Evolutionary conservation across 2,113 vertebrate genomes (phyloP), one percentile per base, ranked within the genome.

Genomic region (Labrus mixtus): DNA sequence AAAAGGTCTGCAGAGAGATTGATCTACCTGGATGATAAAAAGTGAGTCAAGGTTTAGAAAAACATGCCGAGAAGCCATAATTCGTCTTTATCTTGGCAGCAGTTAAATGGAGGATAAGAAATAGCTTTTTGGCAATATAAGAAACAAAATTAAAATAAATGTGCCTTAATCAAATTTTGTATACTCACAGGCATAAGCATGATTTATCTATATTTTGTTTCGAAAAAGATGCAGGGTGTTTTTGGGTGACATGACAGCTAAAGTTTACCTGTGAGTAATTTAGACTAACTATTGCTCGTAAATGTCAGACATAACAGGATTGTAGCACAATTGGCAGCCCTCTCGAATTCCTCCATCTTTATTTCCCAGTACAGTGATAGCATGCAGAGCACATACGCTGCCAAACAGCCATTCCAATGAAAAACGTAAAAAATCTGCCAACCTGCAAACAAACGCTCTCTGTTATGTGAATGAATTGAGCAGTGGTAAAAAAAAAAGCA

Each of bases 121-220:
- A 36, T n/a, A 37, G 66, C 56, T 62, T 60, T 65, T 73, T 69
- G 55, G 71, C 66, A 73, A 78, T 70, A 67, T 48, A 61, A 41
- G 41, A 68, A 75, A 62, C 12, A 33, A 23, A 54, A 29, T 76
- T 60, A 22, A 46, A 73, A 81, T 83, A 50, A 86, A 25, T 83
- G 55, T 57, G 59, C 59, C 57, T 77, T 82, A 83, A 90, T 87
- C 66, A 84, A 88, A 90, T 85, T 46, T 25, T 82, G 78, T 82
- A 82, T 88, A 72, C 43, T 71, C 3, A 17, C 43, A 76, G 56
- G 20, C 25, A 82, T 81, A 70, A 82, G 68, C 53, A 58, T 60
- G 64, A 84, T 89, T 83, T 67, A 85, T 83, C 55, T 74, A 51
- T 45, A 81, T 84, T 85, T 83, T 51, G 54, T 66, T 59, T 19